Conservation (phyloP, 2,888 invertebrate species). For the Meghimatium bilineatum region DNA sequence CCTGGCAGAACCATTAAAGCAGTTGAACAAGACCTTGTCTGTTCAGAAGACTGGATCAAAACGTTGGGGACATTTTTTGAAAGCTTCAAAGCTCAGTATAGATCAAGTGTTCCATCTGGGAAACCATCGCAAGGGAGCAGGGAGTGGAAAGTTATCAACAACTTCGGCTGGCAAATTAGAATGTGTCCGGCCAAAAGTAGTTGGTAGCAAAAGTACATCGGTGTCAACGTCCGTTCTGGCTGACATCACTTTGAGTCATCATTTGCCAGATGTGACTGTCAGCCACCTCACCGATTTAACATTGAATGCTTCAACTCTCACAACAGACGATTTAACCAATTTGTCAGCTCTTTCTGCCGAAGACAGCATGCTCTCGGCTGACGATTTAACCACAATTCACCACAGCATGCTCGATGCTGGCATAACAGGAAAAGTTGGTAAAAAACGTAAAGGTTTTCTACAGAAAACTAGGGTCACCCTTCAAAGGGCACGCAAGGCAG, state of each 20-base stretch:
- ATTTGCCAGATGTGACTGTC: constrained; percentile 43
- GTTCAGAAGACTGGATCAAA: constrained; percentile 39
- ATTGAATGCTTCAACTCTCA: constrained; percentile 23
- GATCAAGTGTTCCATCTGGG: constrained; percentile 45
- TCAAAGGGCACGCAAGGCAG: constrained; percentile 50
- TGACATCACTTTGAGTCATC: constrained; percentile 24
- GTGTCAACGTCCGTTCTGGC: constrained; percentile 40
- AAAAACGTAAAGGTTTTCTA: constrained; percentile 44
- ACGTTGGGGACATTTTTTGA: constrained; percentile 42
- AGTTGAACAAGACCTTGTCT: constrained; percentile 42
- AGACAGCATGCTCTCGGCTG: constrained; percentile 37
- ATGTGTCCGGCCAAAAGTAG: background rate
- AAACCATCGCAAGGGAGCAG: constrained; percentile 14
- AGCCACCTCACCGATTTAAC: constrained; percentile 43
- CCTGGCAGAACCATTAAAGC: constrained; percentile 39
- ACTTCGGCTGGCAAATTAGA: constrained; percentile 40
- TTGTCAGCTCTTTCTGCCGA: constrained; percentile 35
- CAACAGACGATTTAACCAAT: constrained; percentile 28
- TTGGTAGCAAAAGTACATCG: constrained; percentile 23
- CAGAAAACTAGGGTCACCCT: constrained; percentile 54
- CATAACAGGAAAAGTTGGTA: constrained; percentile 12
- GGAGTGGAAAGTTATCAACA: background rate
- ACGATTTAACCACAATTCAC: constrained; percentile 20
- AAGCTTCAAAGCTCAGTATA: constrained; percentile 35
- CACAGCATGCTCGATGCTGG: constrained; percentile 47